Conservation (phyloP, 1,140 invertebrate species). For the Lepidurus arcticus region DNA sequence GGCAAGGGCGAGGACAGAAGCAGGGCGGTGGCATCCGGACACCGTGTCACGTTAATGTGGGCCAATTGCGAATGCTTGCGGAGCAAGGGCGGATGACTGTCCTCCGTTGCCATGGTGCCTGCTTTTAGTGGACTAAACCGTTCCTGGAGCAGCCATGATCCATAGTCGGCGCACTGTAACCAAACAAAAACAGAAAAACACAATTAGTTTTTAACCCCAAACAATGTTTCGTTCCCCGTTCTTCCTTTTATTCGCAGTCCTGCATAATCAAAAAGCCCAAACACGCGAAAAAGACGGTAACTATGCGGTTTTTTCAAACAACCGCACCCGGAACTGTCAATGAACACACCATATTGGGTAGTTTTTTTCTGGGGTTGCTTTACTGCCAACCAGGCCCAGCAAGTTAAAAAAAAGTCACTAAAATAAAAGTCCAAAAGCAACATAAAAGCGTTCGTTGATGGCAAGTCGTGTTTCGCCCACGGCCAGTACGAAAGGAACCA, state of each 20-base stretch:
- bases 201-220: no score
- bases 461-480: neutral
- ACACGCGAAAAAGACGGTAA: neutral
- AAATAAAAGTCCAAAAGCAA: neutral
- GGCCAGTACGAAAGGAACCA: neutral
- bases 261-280: neutral
- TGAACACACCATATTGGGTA: neutral
- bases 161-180: neutral
- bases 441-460: constrained; percentile 6
- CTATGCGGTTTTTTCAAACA: neutral
- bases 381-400: neutral
- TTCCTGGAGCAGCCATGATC: neutral
- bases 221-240: no score
- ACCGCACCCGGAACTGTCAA: constrained; percentile 11
- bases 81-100: neutral
- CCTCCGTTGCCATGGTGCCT: neutral
- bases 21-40: constrained; percentile 23
- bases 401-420: neutral
- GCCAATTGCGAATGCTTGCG: neutral
- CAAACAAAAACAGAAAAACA: neutral
- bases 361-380: neutral
- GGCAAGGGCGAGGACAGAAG: constrained; percentile 30
- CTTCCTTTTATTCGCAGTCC: no score
- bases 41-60: neutral
- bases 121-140: neutral